These are phyloP conservation scores for Lanistes nyassanus DNA, from an alignment of 1,140 invertebrate species.

Conservation along the genomic window DNA sequence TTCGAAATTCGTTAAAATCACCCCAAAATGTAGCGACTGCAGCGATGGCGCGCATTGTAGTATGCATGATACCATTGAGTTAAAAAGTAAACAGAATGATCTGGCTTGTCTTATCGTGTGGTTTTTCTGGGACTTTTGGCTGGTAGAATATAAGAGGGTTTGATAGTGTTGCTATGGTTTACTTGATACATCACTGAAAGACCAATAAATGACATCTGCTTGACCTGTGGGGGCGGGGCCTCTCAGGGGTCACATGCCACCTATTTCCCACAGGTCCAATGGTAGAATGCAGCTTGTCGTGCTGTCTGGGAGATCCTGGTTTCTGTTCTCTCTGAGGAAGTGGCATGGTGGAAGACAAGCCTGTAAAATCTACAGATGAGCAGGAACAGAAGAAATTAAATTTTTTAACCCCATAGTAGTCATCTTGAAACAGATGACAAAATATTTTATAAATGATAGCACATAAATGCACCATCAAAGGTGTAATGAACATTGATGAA, in stretches of 20 bases:
- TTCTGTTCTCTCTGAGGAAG: neutral
- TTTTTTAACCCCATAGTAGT: neutral
- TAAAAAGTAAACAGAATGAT: too few species aligned
- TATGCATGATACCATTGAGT: too few species aligned
- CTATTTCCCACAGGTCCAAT: constrained; percentile 10
- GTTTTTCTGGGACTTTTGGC: too few species aligned
- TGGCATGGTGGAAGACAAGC: constrained; percentile 11
- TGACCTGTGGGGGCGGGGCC: constrained; percentile 1
- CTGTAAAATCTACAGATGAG: constrained; percentile 1
- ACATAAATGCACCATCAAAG: too few species aligned
- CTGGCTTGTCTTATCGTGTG: too few species aligned
- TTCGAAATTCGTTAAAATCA: too few species aligned
- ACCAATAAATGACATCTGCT: neutral
- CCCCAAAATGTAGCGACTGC: too few species aligned
- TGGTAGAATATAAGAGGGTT: too few species aligned
- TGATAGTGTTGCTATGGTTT: too few species aligned
- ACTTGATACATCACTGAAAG: neutral
- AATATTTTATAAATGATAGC: neutral
- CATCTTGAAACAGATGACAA: neutral
- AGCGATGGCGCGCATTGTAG: too few species aligned
- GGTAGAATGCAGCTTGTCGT: constrained; percentile 7
- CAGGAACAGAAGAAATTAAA: neutral
- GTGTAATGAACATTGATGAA: too few species aligned
- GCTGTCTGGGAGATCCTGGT: neutral
- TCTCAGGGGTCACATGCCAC: constrained; percentile 5